Evolutionary conservation across 2,113 vertebrate genomes (phyloP).

Genomic region (Atherinomorus stipes): DNA sequence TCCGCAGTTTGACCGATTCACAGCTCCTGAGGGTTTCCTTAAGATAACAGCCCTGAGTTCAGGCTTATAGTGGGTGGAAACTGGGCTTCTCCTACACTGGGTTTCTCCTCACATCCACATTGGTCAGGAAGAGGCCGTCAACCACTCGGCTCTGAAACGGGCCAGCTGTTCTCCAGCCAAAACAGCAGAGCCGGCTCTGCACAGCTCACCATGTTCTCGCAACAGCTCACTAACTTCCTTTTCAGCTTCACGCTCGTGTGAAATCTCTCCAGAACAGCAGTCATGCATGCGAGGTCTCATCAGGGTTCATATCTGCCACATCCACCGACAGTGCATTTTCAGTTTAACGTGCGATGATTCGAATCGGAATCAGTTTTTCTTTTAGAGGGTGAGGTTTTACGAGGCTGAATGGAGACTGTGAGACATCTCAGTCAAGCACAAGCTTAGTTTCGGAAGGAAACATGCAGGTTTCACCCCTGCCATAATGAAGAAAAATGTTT

Average conservation of each 20-base stretch:
- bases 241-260: conserved; percentile 53
- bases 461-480: conserved; percentile 15
- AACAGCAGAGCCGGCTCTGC: conserved; percentile 18
- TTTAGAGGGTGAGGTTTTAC: conserved; percentile 18
- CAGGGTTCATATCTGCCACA: conserved; percentile 32
- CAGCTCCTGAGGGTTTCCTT: conserved; percentile 60
- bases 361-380: conserved; percentile 5
- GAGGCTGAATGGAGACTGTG: conserved; percentile 30
- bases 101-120: conserved; percentile 58
- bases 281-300: conserved; percentile 26
- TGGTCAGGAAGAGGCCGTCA: conserved; percentile 49
- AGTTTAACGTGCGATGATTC: conserved; percentile 9
- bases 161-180: conserved; percentile 65
- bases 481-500: conserved; percentile 13
- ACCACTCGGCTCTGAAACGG: conserved; percentile 25
- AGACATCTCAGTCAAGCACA: conserved; percentile 31
- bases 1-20: conserved; percentile 38
- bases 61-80: conserved; percentile 65
- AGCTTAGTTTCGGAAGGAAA: conserved; percentile 21
- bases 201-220: conserved; percentile 16
- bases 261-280: conserved; percentile 58
- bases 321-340: neutral
- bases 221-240: conserved; percentile 51
- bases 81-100: conserved; percentile 44
- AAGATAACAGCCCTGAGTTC: conserved; percentile 58